Conservation (phyloP, 2,113 vertebrate species). For the Pteronura brasiliensis region DNA sequence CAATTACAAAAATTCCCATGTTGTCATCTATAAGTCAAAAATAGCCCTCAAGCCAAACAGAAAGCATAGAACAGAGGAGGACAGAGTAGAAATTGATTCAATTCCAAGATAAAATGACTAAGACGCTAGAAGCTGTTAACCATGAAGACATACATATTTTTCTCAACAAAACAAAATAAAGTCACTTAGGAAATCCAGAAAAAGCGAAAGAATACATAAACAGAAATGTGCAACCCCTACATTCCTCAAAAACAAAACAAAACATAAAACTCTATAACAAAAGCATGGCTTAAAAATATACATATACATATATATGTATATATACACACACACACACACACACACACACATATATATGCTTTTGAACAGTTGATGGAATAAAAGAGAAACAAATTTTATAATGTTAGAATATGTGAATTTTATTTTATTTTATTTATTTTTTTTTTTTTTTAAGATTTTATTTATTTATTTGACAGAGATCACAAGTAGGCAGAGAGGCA, state of each 20-base stretch:
- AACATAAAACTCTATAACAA: not conserved
- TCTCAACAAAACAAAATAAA: not conserved
- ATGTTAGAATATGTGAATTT: not conserved
- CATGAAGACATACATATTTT: not conserved
- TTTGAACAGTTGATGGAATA: not conserved
- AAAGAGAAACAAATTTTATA: not conserved
- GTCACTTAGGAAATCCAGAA: not conserved
- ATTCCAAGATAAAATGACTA: not conserved
- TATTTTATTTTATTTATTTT: too few species aligned
- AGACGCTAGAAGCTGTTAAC: not conserved
- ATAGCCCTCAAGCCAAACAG: not conserved
- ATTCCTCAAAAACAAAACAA: not conserved
- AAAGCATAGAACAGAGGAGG: not conserved
- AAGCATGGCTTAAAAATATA: not conserved
- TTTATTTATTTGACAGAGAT: too few species aligned
- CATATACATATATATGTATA: too few species aligned
- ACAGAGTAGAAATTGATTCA: not conserved
- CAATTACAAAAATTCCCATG: not conserved
- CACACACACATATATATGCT: not conserved
- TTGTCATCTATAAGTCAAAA: not conserved
- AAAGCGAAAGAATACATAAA: not conserved
- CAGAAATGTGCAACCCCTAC: not conserved
- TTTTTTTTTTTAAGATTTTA: too few species aligned
- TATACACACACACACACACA: too few species aligned
- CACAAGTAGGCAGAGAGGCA: too few species aligned